Evolutionary conservation across 2,888 invertebrate genomes (phyloP).

Genomic region (Chorisops tibialis): DNA sequence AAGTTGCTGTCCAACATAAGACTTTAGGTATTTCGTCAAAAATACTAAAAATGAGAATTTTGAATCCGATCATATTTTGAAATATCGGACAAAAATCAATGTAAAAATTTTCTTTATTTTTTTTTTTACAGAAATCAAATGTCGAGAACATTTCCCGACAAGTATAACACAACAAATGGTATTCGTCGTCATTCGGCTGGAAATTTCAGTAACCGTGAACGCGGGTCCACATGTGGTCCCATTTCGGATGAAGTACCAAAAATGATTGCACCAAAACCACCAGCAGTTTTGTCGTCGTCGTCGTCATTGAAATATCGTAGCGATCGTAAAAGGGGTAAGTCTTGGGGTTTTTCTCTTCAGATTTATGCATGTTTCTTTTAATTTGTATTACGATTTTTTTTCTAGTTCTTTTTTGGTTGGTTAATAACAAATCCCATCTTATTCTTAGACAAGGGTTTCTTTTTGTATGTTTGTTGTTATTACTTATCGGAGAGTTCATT

Average conservation of each 20-base stretch:
- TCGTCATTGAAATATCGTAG: conserved; percentile 49
- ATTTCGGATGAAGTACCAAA: conserved; percentile 51
- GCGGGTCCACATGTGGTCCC: conserved; percentile 40
- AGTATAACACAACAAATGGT: conserved; percentile 44
- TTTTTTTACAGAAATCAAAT: conserved; percentile 18
- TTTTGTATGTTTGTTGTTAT: too few species aligned
- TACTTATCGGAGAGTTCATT: too few species aligned
- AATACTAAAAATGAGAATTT: neutral
- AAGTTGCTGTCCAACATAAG: neutral
- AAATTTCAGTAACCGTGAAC: conserved; percentile 44
- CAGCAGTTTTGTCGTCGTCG: conserved; percentile 35
- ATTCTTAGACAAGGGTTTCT: too few species aligned
- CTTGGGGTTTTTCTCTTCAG: neutral
- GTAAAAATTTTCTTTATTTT: neutral
- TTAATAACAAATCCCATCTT: neutral
- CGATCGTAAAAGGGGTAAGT: conserved; percentile 46
- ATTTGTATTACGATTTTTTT: too few species aligned
- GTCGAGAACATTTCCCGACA: conserved; percentile 36
- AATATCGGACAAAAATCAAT: neutral
- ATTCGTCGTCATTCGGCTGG: conserved; percentile 49
- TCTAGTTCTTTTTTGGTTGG: neutral
- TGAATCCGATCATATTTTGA: neutral
- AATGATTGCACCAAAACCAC: conserved; percentile 51
- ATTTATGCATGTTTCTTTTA: too few species aligned
- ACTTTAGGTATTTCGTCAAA: neutral